A percentile compares a stretch with the other conserved stretches of the same genome.
phyloP scores from a whole-genome alignment of 2,888 invertebrate species.

The Yponomeuta malinellus region DNA sequence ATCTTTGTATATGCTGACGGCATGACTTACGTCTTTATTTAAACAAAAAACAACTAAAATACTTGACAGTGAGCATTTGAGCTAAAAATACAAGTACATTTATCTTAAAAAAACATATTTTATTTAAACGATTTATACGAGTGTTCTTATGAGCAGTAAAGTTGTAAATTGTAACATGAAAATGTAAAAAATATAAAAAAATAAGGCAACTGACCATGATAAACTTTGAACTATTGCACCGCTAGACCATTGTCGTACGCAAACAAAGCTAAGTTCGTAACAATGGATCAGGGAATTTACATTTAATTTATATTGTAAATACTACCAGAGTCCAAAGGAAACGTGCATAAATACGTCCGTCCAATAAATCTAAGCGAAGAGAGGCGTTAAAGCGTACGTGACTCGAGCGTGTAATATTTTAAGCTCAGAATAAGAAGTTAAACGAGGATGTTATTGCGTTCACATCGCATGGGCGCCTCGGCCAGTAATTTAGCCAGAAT shows the following conservation, averaged over 20 bases:
- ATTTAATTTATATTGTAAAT: background rate
- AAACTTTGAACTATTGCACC: no score
- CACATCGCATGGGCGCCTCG: conserved; percentile 27
- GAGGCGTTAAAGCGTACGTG: conserved; percentile 53
- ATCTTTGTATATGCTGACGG: no score
- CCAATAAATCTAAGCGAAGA: conserved; percentile 46
- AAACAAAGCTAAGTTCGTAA: background rate
- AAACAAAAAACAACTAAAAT: no score
- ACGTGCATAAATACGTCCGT: conserved; percentile 47
- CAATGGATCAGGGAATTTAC: background rate
- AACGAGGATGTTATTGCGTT: conserved; percentile 41
- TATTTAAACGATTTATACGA: no score
- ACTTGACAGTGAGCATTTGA: no score
- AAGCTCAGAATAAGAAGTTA: conserved; percentile 50
- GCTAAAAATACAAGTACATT: no score
- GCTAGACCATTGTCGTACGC: background rate
- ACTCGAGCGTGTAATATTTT: conserved; percentile 31
- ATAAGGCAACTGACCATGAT: no score
- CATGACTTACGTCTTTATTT: no score
- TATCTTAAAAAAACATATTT: no score
- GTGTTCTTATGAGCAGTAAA: no score
- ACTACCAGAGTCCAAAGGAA: conserved; percentile 22
- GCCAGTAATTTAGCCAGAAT: background rate
- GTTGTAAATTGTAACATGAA: no score
- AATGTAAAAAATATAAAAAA: no score